phyloP scores from a whole-genome alignment of 30 jellyfish, hydroid and myxozoan species.

The Aurelia coerulea region DNA sequence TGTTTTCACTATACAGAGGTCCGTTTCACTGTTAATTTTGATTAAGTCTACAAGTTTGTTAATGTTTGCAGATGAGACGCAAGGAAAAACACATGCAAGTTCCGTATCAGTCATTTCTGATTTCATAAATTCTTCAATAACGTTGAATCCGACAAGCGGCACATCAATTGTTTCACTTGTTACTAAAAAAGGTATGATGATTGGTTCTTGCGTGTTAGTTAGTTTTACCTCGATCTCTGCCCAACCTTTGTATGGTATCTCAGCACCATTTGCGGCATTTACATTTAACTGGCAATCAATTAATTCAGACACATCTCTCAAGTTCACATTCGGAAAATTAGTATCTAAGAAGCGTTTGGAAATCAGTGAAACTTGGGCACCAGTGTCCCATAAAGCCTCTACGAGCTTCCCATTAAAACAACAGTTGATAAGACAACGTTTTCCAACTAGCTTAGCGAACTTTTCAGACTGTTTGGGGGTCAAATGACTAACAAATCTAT shows the following conservation, averaged over 20 bases:
- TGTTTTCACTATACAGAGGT: background rate
- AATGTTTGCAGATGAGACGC: background rate
- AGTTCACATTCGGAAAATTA: slow-evolving; percentile 15
- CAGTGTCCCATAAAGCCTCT: slow-evolving; percentile 56
- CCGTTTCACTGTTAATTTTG: background rate
- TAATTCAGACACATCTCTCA: slow-evolving; percentile 3
- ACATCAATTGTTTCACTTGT: background rate
- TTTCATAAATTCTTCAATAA: slow-evolving; percentile 7
- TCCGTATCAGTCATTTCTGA: background rate
- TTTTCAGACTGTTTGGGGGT: slow-evolving; percentile 31
- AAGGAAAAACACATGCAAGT: background rate
- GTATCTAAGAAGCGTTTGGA: slow-evolving; percentile 7
- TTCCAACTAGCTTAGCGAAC: slow-evolving; percentile 47
- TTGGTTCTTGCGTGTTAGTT: background rate
- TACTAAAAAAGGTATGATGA: slow-evolving; percentile 6
- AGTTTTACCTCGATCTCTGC: background rate
- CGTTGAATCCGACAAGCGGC: slow-evolving; percentile 8
- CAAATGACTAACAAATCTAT: slow-evolving; percentile 26
- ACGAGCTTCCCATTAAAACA: background rate
- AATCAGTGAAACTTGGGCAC: slow-evolving; percentile 58
- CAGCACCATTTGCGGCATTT: background rate
- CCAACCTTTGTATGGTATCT: slow-evolving; percentile 9
- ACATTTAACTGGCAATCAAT: slow-evolving; percentile 10
- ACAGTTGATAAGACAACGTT: slow-evolving; percentile 32
- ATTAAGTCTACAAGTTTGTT: no score